These are phyloP conservation scores for Dinoponera quadriceps DNA, from an alignment of 1,140 invertebrate genomes.

Conservation along the genomic window DNA sequence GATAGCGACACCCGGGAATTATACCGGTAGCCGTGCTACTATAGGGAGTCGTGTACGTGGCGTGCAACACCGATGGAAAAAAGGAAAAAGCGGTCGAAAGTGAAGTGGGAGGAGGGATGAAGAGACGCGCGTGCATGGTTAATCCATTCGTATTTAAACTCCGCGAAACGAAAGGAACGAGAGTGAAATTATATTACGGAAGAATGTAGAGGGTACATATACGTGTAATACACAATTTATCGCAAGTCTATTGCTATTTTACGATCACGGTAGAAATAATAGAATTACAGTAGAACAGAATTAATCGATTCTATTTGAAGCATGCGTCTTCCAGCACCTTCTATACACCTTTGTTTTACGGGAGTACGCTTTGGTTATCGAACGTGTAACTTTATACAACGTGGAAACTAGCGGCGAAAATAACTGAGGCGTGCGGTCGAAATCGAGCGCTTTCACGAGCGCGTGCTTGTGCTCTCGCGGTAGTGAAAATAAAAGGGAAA, in stretches of 20 bases:
- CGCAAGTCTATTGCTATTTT: no score
- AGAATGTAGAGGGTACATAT: neutral
- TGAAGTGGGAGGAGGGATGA: neutral
- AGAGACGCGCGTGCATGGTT: constrained; percentile 1
- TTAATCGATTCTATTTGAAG: no score
- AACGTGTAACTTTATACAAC: constrained; percentile 59
- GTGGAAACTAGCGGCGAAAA: constrained; percentile 22
- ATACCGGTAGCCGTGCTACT: constrained; percentile 39
- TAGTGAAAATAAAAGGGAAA: constrained; percentile 38
- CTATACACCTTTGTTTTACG: neutral
- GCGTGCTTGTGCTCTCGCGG: constrained; percentile 22
- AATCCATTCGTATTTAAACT: neutral
- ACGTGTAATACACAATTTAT: neutral
- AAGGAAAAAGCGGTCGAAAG: constrained; percentile 33
- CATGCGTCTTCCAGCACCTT: no score
- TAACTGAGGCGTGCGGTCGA: constrained; percentile 39
- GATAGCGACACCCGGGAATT: constrained; percentile 62
- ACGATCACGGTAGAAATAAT: no score
- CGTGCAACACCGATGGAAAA: constrained; percentile 4
- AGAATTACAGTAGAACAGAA: no score
- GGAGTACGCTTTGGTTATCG: constrained; percentile 14
- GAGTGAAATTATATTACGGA: neutral
- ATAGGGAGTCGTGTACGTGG: constrained; percentile 14
- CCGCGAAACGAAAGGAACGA: neutral
- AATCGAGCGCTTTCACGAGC: constrained; percentile 64